Evolutionary conservation across 2,113 vertebrate species (phyloP).

Genomic region (Rhizomys pruinosus): DNA sequence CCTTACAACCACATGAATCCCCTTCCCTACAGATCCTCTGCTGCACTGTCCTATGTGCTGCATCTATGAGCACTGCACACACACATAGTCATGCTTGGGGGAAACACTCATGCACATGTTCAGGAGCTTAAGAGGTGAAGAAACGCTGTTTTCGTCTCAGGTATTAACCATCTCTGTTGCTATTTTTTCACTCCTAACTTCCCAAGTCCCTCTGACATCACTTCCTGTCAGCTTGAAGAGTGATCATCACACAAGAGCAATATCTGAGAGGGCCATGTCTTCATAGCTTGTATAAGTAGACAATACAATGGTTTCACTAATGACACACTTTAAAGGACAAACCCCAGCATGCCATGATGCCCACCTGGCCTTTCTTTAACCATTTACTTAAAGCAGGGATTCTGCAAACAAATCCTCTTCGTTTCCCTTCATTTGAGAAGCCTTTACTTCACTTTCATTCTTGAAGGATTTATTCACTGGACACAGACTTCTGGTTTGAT

Average conservation of each 20-base stretch:
- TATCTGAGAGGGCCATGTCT: no score
- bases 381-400: background rate
- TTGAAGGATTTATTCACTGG: background rate
- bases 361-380: background rate
- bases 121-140: background rate
- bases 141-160: background rate
- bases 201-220: background rate
- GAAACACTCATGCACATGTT: background rate
- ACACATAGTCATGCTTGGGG: background rate
- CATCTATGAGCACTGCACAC: background rate
- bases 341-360: background rate
- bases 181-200: background rate
- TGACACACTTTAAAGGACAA: background rate
- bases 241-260: background rate
- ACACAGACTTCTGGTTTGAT: background rate
- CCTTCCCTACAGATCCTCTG: background rate
- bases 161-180: background rate
- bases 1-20: background rate
- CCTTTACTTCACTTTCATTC: background rate
- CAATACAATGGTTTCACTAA: no score
- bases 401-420: background rate
- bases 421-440: constrained; percentile 7
- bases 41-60: background rate
- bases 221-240: background rate
- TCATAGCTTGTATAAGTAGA: background rate